Evolutionary conservation across 2,888 invertebrate species (phyloP), one percentile per base, ranked within the genome.

Genomic region (Xestia sexstrigata): DNA sequence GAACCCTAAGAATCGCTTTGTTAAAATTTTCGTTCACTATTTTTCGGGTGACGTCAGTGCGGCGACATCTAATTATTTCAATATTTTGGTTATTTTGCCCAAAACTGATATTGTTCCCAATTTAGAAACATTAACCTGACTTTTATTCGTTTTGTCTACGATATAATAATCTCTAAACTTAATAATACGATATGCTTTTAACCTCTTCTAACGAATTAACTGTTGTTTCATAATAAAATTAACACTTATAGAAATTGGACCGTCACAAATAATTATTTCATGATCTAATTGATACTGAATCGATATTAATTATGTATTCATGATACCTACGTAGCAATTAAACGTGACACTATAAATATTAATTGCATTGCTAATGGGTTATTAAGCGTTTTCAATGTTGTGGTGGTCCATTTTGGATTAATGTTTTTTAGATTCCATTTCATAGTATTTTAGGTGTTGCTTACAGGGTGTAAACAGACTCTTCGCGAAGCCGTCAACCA

Each of bases 231-330:
- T 30, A 30, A 49, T 71, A 35, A 68, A 55, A 58, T 47, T 65
- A 42, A 63, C 52, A 49, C 26, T 1, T 23, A 60, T 20, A 47
- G 30, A 74, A 68, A 75, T 47, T n/a, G 26, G 23, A 49, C 13
- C 23, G 13, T 30, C 47, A 75, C 58, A 26, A 66, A 67, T 67
- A 30, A 81, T 62, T 68, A 75, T 55, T 30, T 30, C 9, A 39
- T 81, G 26, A n/a, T 58, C 15, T 66, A 60, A 52, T 66, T 78
- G 58, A 63, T 63, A 42, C 1, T 13, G 13, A 81, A 79, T 75
- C 39, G 39, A 68, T 74, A 55, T 74, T 75, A 35, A 79, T 81
- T 74, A 74, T 63, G 55, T 47, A 63, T 81, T 74, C 74, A 55
- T 74, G 39, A 39, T 30, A n/a, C n/a, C n/a, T n/a, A 73, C 30